A percentile compares a stretch with the other conserved stretches of the same genome.
phyloP scores from a whole-genome alignment of 2,797 vertebrate species.

The Clarias platycephalus region DNA sequence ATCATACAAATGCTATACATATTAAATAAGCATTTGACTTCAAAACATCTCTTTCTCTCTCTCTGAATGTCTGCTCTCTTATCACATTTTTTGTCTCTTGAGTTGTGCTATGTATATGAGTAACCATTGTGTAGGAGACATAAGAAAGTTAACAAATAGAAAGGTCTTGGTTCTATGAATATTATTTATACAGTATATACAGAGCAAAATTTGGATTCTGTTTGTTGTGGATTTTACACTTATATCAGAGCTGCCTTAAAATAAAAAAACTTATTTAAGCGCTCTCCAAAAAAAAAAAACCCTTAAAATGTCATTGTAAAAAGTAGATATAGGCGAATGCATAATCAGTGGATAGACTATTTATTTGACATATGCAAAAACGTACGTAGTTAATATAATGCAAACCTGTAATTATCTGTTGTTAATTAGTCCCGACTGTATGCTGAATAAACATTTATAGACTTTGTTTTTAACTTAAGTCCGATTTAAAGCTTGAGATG shows the following conservation, averaged over 20 bases:
- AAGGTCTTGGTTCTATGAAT: conserved; percentile 41
- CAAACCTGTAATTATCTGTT: background rate
- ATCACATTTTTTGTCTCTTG: conserved; percentile 31
- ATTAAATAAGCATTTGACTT: background rate
- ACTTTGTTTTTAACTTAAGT: background rate
- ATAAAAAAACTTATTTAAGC: background rate
- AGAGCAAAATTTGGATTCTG: conserved; percentile 11
- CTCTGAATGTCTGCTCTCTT: conserved; percentile 3
- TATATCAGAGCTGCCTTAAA: conserved; percentile 28
- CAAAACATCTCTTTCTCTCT: background rate
- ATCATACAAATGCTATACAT: background rate
- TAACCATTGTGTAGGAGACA: conserved; percentile 45
- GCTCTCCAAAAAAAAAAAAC: background rate
- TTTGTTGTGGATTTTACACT: conserved; percentile 38
- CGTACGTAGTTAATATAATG: background rate
- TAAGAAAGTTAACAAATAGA: conserved; percentile 23
- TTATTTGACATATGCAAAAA: too few relatives aligned
- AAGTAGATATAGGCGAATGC: too few relatives aligned
- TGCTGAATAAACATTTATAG: background rate
- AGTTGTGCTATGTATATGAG: conserved; percentile 33
- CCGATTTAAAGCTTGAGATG: background rate
- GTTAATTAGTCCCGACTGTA: background rate
- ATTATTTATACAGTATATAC: conserved; percentile 28
- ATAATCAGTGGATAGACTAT: too few relatives aligned
- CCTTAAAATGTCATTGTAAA: background rate